These are phyloP conservation scores for Lordiphosa andalusiaca DNA, from an alignment of 2,888 invertebrate genomes.

Conservation along the genomic window DNA sequence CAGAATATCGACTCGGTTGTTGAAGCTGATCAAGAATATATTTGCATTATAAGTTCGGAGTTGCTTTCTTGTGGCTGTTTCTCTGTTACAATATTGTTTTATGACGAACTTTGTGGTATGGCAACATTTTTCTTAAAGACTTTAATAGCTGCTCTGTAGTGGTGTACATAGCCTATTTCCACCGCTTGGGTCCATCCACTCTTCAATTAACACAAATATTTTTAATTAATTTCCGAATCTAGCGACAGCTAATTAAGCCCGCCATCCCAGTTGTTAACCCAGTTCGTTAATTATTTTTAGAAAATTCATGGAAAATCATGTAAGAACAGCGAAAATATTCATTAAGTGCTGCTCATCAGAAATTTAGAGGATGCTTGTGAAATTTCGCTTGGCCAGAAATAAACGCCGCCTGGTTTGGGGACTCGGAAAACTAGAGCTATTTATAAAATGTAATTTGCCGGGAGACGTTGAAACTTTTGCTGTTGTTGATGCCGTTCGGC, in stretches of 20 bases:
- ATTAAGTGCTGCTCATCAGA: slow-evolving; percentile 62
- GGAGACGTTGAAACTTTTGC: slow-evolving; percentile 39
- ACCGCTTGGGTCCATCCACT: too few relatives aligned
- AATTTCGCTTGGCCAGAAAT: slow-evolving; percentile 21
- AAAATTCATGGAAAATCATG: slow-evolving; percentile 51
- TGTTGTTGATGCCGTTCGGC: slow-evolving; percentile 9
- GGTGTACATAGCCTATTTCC: background rate
- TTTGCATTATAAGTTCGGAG: too few relatives aligned
- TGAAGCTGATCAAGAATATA: too few relatives aligned
- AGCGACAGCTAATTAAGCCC: slow-evolving; percentile 35
- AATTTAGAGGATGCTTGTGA: slow-evolving; percentile 53
- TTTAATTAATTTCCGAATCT: slow-evolving; percentile 23
- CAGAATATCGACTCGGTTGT: too few relatives aligned
- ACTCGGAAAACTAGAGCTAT: slow-evolving; percentile 34
- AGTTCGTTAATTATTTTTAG: slow-evolving; percentile 53
- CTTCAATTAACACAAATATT: slow-evolving; percentile 23
- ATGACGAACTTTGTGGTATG: too few relatives aligned
- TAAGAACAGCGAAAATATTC: slow-evolving; percentile 45
- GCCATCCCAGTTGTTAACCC: background rate
- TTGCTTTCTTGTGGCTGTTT: too few relatives aligned
- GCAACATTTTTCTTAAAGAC: too few relatives aligned
- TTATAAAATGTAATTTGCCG: slow-evolving; percentile 41
- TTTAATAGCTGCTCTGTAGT: too few relatives aligned
- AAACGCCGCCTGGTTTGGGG: slow-evolving; percentile 7
- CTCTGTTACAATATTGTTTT: too few relatives aligned